Evolutionary conservation across 1,140 invertebrate species (phyloP).

Genomic region (Temnothorax curvispinosus): DNA sequence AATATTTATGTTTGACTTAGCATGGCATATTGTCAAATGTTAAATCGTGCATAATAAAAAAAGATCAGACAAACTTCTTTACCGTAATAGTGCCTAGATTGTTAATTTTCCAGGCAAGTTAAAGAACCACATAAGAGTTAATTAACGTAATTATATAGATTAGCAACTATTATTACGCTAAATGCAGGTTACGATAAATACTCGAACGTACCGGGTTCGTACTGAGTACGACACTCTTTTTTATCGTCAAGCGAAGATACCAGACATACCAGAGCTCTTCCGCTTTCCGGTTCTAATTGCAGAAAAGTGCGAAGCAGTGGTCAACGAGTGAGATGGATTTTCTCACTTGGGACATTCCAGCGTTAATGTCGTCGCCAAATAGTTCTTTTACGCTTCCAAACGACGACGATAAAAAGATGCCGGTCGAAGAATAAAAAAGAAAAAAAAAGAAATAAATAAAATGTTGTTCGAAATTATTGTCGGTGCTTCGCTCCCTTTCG

Average conservation of each 20-base stretch:
- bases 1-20: background rate
- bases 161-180: background rate
- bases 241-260: slow-evolving; percentile 18
- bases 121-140: background rate
- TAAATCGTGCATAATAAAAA: background rate
- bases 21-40: background rate
- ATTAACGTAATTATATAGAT: slow-evolving; percentile 1
- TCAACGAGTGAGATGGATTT: slow-evolving; percentile 58
- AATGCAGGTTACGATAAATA: background rate
- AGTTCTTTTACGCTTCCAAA: slow-evolving; percentile 24
- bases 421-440: background rate
- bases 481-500: background rate
- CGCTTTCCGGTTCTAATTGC: slow-evolving; percentile 53
- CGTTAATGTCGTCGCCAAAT: slow-evolving; percentile 48
- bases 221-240: slow-evolving; percentile 2
- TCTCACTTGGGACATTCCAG: slow-evolving; percentile 45
- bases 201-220: background rate
- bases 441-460: background rate
- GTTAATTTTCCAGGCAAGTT: background rate
- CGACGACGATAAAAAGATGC: slow-evolving; percentile 16
- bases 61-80: background rate
- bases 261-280: slow-evolving; percentile 35
- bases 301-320: slow-evolving; percentile 28
- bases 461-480: background rate
- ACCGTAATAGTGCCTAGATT: background rate